Percentiles rank a stretch among this genome's conserved stretches.
Evolutionary conservation across 2,797 vertebrate species (phyloP).

Genomic region (Enteromius fasciolatus): DNA sequence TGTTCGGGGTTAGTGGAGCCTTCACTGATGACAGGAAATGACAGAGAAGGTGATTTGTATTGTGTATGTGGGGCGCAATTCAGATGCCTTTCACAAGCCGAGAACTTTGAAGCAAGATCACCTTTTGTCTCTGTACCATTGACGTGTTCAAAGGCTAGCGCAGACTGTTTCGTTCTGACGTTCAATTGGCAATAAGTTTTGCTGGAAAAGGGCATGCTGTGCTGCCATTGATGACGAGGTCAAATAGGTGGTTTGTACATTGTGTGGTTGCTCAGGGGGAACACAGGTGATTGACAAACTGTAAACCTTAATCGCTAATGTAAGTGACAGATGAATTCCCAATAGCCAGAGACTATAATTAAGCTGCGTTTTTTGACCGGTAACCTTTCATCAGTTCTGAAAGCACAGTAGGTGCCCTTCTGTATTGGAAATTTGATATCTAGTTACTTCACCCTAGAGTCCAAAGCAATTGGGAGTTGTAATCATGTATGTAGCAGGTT

Average conservation of each 20-base stretch:
- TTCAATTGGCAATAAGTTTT: conserved; percentile 6
- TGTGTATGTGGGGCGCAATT: conserved; percentile 43
- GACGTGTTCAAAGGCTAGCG: conserved; percentile 33
- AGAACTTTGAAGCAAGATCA: conserved; percentile 41
- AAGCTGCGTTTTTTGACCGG: conserved; percentile 23
- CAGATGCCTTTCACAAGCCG: conserved; percentile 32
- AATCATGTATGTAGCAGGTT: neutral
- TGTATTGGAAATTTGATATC: conserved; percentile 20
- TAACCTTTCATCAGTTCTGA: conserved; percentile 52
- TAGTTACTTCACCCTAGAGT: conserved; percentile 21
- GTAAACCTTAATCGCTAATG: conserved; percentile 33
- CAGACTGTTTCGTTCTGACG: conserved; percentile 8
- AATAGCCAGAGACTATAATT: conserved; percentile 36
- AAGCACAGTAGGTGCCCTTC: conserved; percentile 46
- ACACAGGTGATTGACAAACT: conserved; percentile 52
- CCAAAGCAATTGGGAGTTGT: neutral
- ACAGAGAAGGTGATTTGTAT: conserved; percentile 56
- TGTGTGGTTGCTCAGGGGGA: conserved; percentile 36
- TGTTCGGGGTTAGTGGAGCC: conserved; percentile 14
- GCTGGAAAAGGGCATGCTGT: conserved; percentile 38
- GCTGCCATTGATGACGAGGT: conserved; percentile 4
- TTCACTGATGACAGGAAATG: conserved; percentile 27
- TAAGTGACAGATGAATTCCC: conserved; percentile 47
- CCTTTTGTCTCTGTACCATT: conserved; percentile 44
- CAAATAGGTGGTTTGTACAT: conserved; percentile 12